Evolutionary conservation across 2,113 vertebrate species (phyloP), one percentile per base, ranked within the genome.

Genomic region (Mobula birostris): DNA sequence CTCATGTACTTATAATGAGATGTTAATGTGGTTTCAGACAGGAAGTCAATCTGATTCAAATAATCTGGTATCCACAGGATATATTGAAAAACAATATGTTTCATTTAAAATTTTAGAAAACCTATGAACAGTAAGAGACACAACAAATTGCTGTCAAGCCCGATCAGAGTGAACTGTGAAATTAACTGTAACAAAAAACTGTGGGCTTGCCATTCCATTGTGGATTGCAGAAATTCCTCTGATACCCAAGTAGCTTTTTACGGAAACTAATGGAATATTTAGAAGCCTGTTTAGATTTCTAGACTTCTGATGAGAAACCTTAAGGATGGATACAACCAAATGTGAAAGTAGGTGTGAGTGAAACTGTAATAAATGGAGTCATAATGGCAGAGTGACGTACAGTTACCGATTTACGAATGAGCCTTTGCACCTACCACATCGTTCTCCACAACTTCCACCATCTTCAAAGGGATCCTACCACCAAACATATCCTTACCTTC

Each of bases 71-170:
- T 63, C 58, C 58, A n/a, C 15, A 27, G 29, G 14, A 63, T 32
- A n/a, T 66, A 61, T 15, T 66, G 29, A 63, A n/a, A 15, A 32
- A 27, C 61, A 88, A 66, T 66, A 88, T n/a, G 15, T 88, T 88
- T 63, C 58, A n/a, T 88, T 87, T 29, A 87, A 87, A 87, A 14
- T 61, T 48, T 12, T 14, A 32, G 12, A 15, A 63, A n/a, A n/a
- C 58, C 27, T 27, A 63, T n/a, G 58, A 15, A 19, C 24, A 66
- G 40, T 40, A 36, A 21, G n/a, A 17, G n/a, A 0, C 6, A 12
- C 32, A 92, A 70, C 88, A 92, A 92, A 40, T 92, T 36, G 68
- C 66, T 93, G 90, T 93, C 90, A 93, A 92, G 27, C 68, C 90
- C 66, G 72, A 72, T 93, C 68, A 91, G 87, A 91, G 32, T 66